Base-by-base conservation (phyloP, 2,113 vertebrate genomes). In the Nothoprocta pentlandii region DNA sequence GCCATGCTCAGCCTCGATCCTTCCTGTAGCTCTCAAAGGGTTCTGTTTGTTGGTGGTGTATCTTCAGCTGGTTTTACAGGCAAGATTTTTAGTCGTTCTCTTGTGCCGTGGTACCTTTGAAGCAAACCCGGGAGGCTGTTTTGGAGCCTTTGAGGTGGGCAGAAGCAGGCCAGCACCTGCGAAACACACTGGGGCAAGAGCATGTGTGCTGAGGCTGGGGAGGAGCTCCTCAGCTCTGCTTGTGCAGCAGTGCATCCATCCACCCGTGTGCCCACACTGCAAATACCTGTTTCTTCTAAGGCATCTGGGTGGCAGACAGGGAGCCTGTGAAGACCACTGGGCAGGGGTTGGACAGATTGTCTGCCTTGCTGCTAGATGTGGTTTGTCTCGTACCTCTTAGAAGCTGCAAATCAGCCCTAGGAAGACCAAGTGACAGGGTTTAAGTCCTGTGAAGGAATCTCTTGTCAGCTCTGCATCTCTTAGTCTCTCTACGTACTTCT, bases 381-480 rank as follows among this genome's bases (percentile, higher is more conserved):
- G 49, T 75, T 74, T 47, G 10, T 34, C 74, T 42, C 17, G n/a
- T 16, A 4, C 23, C 42, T 23, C 2, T 3, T 2, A 10, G 28
- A 36, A 25, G 25, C 61, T 42, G 28, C 47, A 30, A 41, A 39
- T 36, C 32, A 10, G 49, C 44, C 9, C 0, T 3, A 14, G 53
- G 61, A 14, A 36, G 25, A 19, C 20, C 42, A 12, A 53, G 56
- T 10, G 32, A 20, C 19, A 36, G 25, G 7, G 15, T 41, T 41
- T 53, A 79, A 66, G 39, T 32, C 61, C 10, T 26, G 36, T 4
- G 5, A 49, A 51, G 28, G 30, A 32, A 19, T 23, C 30, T 21
- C 10, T 36, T n/a, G 25, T 36, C 15, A 20, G 42, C 1, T 3
- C 46, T 3, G 17, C 58, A 34, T 34, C 28, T 0, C 0, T 64